Evolutionary conservation across 1,140 invertebrate species (phyloP), one percentile per base, ranked within the genome.

Genomic region (Caenorhabditis briggsae): DNA sequence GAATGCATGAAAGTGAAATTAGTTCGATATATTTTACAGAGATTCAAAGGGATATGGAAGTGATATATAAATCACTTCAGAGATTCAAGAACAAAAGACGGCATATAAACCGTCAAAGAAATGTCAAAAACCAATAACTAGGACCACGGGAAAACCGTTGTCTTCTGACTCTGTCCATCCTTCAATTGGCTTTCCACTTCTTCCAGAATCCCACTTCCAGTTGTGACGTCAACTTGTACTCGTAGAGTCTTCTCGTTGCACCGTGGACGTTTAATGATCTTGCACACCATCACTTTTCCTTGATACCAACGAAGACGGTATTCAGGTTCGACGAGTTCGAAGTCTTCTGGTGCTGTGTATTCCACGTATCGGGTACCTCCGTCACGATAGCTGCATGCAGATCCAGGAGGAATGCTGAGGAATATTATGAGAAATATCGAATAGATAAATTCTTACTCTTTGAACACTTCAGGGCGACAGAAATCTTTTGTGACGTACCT

Each of bases 301-400:
- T 78, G 33, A 50, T 23, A 48, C 43, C 46, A 78, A 53, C 70
- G 70, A 14, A 78, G 70, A 53, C 70, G 70, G 14, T 53, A 78
- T 23, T 78, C 70, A 25, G 70, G 70, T 23, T 78, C 70, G 41
- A 78, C n/a, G 12, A 78, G 33, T n/a, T 78, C 70, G 23, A 78
- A 78, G 23, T 78, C 70, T 14, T 78, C 46, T 5, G 18, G n/a
- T 50, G 25, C 11, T 14, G 70, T 78, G 23, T 18, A 41, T 48
- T 50, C 12, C 1, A 78, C 70, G 14, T 25, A 23, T 3, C 70
- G 70, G 23, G 46, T 23, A 6, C 33, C 46, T n/a, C 50, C 50
- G 46, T 78, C 70, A 11, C 70, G 70, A 53, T 23, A 16, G 23
- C 46, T 78, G 46, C 50, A 53, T 20, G 33, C 5, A 20, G 46